phyloP scores from a whole-genome alignment of 2,797 vertebrate species.

The Myotis vivesi region DNA sequence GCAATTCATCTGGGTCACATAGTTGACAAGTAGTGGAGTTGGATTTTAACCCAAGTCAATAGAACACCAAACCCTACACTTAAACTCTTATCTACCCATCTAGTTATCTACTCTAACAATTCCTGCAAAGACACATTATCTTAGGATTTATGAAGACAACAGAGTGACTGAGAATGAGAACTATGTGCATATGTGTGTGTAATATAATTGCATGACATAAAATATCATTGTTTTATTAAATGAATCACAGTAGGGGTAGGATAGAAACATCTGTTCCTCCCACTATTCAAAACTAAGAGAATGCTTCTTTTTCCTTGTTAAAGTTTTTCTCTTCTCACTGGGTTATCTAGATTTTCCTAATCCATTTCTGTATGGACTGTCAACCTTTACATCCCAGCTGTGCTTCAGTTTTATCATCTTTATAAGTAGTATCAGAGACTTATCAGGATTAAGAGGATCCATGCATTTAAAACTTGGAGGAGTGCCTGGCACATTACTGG shows the following conservation, averaged over 20 bases:
- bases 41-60: background rate
- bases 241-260: background rate
- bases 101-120: background rate
- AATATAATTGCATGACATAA: background rate
- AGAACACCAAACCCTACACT: background rate
- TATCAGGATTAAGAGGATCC: background rate
- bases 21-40: background rate
- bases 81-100: accelerated
- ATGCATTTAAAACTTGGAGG: background rate
- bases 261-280: background rate
- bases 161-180: background rate
- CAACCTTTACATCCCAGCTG: background rate
- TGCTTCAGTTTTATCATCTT: background rate
- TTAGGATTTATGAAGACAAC: background rate
- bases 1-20: background rate
- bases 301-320: background rate
- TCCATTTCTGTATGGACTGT: background rate
- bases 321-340: background rate
- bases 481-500: background rate
- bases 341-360: background rate
- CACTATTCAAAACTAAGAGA: background rate
- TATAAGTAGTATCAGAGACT: background rate
- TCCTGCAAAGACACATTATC: background rate
- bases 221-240: background rate
- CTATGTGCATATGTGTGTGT: background rate